These are phyloP conservation scores for Aptenodytes patagonicus DNA, from an alignment of 2,113 vertebrate genomes.

Conservation along the genomic window DNA sequence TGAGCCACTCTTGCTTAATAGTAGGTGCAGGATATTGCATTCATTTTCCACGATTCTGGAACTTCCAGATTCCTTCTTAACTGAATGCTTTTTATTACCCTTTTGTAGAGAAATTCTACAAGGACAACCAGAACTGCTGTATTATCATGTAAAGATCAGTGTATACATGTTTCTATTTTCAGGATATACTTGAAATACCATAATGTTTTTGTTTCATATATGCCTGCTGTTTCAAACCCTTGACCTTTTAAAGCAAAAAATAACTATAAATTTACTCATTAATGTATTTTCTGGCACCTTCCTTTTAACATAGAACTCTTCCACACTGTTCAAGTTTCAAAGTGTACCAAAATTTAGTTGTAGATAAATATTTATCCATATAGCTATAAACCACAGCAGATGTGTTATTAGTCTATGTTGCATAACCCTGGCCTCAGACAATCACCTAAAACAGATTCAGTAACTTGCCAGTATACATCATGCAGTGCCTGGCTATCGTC, in stretches of 20 bases:
- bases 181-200: not conserved
- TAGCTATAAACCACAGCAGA: not conserved
- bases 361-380: slow-evolving; percentile 26
- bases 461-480: not conserved
- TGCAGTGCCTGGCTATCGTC: not conserved
- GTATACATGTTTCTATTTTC: not conserved
- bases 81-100: not conserved
- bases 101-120: not conserved
- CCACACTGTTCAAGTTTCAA: not conserved
- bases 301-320: not conserved
- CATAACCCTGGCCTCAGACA: not conserved
- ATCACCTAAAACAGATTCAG: not conserved
- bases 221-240: not conserved
- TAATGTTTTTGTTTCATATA: not conserved
- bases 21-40: not conserved
- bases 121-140: not conserved
- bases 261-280: not conserved
- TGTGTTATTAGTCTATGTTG: not conserved
- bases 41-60: not conserved
- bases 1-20: not conserved
- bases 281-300: not conserved
- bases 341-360: not conserved
- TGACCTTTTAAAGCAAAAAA: not conserved
- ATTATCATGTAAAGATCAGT: not conserved
- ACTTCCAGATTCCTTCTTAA: not conserved